Base-by-base conservation (phyloP, 1,140 invertebrate genomes). In the Eumaeus atala region DNA sequence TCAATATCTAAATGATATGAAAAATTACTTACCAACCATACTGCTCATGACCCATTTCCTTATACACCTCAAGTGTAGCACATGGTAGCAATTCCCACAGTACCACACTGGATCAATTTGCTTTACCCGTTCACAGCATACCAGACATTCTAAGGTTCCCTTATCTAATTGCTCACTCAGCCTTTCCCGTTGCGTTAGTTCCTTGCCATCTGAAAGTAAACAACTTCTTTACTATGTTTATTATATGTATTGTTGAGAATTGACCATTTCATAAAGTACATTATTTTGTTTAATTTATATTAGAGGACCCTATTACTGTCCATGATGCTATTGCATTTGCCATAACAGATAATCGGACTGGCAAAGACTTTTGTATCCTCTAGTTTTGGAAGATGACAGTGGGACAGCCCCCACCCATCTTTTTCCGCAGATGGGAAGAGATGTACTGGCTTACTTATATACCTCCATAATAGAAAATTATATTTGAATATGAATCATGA, bases 21-120 rank as follows among this genome's bases (percentile, higher is more conserved):
- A n/a, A n/a, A n/a, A n/a, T n/a, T n/a, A 79, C 79, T 84, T 87
- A 90, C 93, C 91, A 28, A 90, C 90, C 74, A 93, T 90, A 16
- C 95, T 96, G 36, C 93, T 93, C 49, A 90, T 90, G 0, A 95
- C 96, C 97, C 97, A 99, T 71, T 96, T 95, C 59, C 93, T 92
- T 37, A 96, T 93, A 78, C 97, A 98, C 54, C 91, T 90, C 2
- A 99, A 87, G 88, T 98, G 97, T 53, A 97, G 89, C 62, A 98
- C 93, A 74, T 98, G 95, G 84, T 92, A 98, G 70, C 97, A 99
- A 62, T 94, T 95, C 36, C 86, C 70, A 81, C 97, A 99, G 11
- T 92, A 94, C 97, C 97, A 99, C 28, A 96, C 92, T 9, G 92
- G 86, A 67, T 97, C 92, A 33, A 89, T 90, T 56, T 94, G 91